These are phyloP conservation scores for Drosophila fulvimacula DNA, from an alignment of 2,888 invertebrate genomes.

Conservation along the genomic window DNA sequence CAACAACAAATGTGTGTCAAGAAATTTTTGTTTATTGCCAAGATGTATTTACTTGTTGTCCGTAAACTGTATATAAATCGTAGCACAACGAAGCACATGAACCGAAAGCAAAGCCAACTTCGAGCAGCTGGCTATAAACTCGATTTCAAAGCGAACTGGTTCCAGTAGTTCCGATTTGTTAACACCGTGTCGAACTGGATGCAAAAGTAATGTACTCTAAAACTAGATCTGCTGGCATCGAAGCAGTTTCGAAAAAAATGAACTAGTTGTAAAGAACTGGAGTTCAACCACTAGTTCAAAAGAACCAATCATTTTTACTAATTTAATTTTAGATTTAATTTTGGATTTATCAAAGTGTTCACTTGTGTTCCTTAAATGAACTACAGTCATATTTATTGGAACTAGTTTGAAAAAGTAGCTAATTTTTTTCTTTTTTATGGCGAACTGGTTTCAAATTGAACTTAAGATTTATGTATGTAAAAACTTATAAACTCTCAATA, in stretches of 20 bases:
- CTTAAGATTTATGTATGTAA: too few species aligned
- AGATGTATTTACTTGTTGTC: constrained; percentile 27
- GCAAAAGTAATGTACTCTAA: neutral
- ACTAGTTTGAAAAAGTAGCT: too few species aligned
- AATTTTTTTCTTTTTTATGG: too few species aligned
- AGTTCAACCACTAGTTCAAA: neutral
- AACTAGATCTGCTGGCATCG: neutral
- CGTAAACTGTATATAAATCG: neutral
- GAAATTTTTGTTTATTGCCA: constrained; percentile 31
- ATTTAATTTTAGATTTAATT: too few species aligned
- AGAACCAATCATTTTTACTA: too few species aligned
- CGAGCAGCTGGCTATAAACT: neutral
- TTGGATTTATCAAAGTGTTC: too few species aligned
- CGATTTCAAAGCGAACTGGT: neutral
- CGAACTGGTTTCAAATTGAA: too few species aligned
- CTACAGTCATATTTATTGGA: too few species aligned
- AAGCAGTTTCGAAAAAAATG: neutral
- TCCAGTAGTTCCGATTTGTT: neutral
- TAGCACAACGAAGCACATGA: neutral
- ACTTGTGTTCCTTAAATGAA: too few species aligned
- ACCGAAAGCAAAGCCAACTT: constrained; percentile 19
- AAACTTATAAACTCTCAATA: too few species aligned
- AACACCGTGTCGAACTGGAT: neutral
- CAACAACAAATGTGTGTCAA: constrained; percentile 53
- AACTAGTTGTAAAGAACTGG: neutral